Evolutionary conservation across 1,140 invertebrate species (phyloP).

Genomic region (Elymnias hypermnestra): DNA sequence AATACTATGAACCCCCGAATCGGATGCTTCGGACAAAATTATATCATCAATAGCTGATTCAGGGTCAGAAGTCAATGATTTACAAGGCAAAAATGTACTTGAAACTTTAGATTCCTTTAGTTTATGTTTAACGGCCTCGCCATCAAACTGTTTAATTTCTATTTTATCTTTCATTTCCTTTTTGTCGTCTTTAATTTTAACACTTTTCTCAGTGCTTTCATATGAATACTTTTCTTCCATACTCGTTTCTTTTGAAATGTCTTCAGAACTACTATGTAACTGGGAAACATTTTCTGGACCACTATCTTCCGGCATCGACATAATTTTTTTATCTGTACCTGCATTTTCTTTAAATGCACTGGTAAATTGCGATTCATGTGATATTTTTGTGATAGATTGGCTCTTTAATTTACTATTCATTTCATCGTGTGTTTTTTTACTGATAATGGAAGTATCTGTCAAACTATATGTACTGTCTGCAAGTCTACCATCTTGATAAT

Average conservation of each 20-base stretch:
- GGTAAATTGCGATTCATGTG: too few species aligned
- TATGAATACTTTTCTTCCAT: conserved; percentile 67
- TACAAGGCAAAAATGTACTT: neutral
- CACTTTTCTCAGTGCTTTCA: conserved; percentile 54
- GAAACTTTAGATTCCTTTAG: neutral
- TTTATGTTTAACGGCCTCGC: neutral
- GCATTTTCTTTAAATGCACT: conserved; percentile 6
- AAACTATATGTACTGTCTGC: too few species aligned
- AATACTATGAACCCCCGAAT: conserved; percentile 19
- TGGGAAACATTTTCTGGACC: conserved; percentile 33
- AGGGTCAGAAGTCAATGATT: neutral
- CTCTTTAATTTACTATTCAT: conserved; percentile 1
- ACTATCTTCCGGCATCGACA: conserved; percentile 33
- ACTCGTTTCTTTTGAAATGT: conserved; percentile 60
- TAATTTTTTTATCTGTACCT: conserved; percentile 20
- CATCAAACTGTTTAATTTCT: neutral
- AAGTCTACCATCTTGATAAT: too few species aligned
- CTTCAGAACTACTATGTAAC: conserved; percentile 52
- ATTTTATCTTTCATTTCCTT: conserved; percentile 14
- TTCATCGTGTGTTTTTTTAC: conserved; percentile 9
- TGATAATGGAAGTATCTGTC: neutral
- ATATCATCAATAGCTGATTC: conserved; percentile 28
- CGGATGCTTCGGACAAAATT: conserved; percentile 30
- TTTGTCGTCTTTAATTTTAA: neutral
- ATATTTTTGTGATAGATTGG: too few species aligned